Conservation (phyloP, 2,797 vertebrate species). For the Peromyscus melanophrys region DNA sequence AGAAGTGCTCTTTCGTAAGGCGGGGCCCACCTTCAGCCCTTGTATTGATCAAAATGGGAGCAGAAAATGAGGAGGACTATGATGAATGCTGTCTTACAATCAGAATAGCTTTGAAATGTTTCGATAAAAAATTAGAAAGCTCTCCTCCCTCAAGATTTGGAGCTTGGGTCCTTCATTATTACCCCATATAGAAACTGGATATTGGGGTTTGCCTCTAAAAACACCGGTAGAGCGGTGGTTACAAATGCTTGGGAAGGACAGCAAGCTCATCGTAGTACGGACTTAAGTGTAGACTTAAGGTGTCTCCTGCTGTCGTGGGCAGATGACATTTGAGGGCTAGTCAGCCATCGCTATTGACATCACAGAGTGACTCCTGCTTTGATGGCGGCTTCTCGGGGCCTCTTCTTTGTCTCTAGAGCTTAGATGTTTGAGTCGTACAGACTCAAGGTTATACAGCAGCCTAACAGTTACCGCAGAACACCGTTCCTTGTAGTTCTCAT, state of each 20-base stretch:
- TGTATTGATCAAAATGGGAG: not conserved
- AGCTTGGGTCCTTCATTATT: not conserved
- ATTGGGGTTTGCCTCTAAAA: not conserved
- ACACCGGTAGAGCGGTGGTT: not conserved
- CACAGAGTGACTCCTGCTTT: not conserved
- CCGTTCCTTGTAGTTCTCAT: not conserved
- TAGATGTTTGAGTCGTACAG: not conserved
- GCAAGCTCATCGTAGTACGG: not conserved
- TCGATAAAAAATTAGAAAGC: conserved; percentile 1
- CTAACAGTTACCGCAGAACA: not conserved
- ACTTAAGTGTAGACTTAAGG: not conserved
- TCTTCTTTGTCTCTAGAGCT: not conserved
- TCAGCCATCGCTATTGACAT: not conserved
- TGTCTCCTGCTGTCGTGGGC: not conserved
- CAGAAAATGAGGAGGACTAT: not conserved
- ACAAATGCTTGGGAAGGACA: not conserved
- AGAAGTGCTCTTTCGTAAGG: not conserved
- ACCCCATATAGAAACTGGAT: not conserved
- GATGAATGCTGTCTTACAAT: conserved; percentile 5
- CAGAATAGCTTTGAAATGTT: conserved; percentile 44
- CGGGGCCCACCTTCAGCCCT: not conserved
- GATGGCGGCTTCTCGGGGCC: not conserved
- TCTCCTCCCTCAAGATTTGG: not conserved
- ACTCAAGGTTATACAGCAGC: not conserved
- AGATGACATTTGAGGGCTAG: not conserved